phyloP scores from a whole-genome alignment of 2,797 vertebrate species.

The Propithecus deckenii region DNA sequence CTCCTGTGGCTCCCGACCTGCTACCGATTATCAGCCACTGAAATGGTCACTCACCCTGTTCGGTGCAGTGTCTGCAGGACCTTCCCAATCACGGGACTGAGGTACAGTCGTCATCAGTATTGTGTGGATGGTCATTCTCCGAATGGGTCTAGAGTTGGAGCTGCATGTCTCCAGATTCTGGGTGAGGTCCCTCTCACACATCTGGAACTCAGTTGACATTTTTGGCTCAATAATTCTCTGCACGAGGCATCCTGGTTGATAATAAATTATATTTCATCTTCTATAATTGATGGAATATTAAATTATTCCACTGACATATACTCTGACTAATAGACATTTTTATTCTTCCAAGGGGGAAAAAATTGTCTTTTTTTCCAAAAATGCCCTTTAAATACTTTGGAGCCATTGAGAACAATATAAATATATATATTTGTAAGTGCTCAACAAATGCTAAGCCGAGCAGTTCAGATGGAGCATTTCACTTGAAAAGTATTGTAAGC shows the following conservation, averaged over 20 bases:
- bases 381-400: neutral
- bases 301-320: neutral
- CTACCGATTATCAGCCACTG: constrained; percentile 84
- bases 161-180: neutral
- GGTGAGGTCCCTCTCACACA: neutral
- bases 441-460: neutral
- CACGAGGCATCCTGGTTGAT: neutral
- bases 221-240: neutral
- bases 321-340: neutral
- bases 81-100: constrained; percentile 86
- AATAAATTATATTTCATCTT: neutral
- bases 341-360: neutral
- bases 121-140: neutral
- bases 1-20: constrained; percentile 91
- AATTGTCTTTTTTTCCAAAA: neutral
- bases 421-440: neutral
- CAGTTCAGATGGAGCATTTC: neutral
- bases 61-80: constrained; percentile 88
- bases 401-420: neutral
- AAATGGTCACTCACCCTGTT: constrained; percentile 85
- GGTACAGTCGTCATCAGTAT: constrained; percentile 71
- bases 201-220: neutral
- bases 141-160: neutral
- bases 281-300: neutral
- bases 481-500: neutral